Base-by-base conservation (phyloP, 2,888 invertebrate genomes). In the Neocrepidodera transversa region DNA sequence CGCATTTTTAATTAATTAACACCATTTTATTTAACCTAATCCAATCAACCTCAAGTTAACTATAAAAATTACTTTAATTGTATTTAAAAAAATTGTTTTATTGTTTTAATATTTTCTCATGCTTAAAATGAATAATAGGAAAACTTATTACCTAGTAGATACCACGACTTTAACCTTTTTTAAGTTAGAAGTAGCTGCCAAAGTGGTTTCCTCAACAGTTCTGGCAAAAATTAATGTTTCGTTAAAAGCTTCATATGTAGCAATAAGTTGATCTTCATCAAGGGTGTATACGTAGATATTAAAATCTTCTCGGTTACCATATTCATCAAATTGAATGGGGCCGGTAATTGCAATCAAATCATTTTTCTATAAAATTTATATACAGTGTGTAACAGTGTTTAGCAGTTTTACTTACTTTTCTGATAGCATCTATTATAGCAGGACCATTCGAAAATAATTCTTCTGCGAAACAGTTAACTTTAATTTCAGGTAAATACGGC, bases 241-340 rank as follows among this genome's bases (percentile, higher is more conserved):
- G 1, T 68, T 67, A 13, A 67, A 60, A 1, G 78, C 74, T 48
- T 76, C 73, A 83, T 84, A 85, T 7, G 77, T 75, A 1, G 82
- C 84, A 8, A 82, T 79, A 66, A 84, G 84, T 72, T 85, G 40
- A 14, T 60, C 43, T 8, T 60, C 35, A 11, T 45, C 45, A 11
- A 26, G 36, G 6, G 54, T 54, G 76, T 89, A 79, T 71, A 91
- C 80, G 76, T 87, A 82, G 51, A 91, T 74, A 54, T 82, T 82
- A 74, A 90, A 86, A 75, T 86, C 76, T 1, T 69, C 70, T 69
- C 90, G 77, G 74, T 87, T 83, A 40, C 94, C 94, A 64, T 82
- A 74, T 56, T 87, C 83, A 70, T 90, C 85, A 68, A 92, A 85
- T 62, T 80, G 79, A 58, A 92, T 85, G 28, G 81, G 74, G 14